Base-by-base conservation (phyloP, 2,113 vertebrate genomes). In the Thamnophis sirtalis region DNA sequence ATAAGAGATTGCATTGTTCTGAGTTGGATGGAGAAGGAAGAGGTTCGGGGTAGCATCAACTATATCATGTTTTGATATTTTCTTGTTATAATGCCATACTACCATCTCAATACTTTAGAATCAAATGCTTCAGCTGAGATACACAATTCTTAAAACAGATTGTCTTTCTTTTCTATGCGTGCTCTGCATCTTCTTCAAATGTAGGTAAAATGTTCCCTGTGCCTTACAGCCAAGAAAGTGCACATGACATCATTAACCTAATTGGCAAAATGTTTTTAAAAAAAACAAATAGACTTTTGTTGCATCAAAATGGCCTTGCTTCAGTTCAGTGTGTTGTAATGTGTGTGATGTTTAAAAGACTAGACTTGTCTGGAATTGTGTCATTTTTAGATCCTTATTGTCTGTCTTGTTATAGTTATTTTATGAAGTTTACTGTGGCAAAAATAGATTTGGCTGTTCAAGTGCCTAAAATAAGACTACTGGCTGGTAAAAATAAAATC, bases 401-500 rank as follows among this genome's bases (percentile, higher is more conserved):
- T 63, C 63, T 51, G 13, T 88, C 56, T 68, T 84, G 48, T 54
- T 90, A 92, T 86, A 92, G 38, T 92, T 43, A 91, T 9, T 3
- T 33, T 68, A 87, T 28, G 90, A 80, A 53, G 15, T 63, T 43
- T 87, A 8, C 19, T 63, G 53, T 73, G 19, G 60, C 10, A 48
- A 89, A 80, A 91, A 89, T 90, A 33, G 86, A 84, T 92, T 91
- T 92, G 50, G 90, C 85, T 93, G 68, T 91, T 28, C 48, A 54
- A 80, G n/a, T 86, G 24, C 22, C 88, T 86, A 89, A 54, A 95
- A 93, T 11, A 93, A 90, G 90, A 26, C 89, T 85, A 84, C 19
- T 9, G 68, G 17, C 33, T 80, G 85, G 84, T 91, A 93, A 93
- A 94, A 96, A 43, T 51, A 43, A 43, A 43, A 51, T 55, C 87